phyloP scores from a whole-genome alignment of 2,797 vertebrate genomes.

The Mus caroli region DNA sequence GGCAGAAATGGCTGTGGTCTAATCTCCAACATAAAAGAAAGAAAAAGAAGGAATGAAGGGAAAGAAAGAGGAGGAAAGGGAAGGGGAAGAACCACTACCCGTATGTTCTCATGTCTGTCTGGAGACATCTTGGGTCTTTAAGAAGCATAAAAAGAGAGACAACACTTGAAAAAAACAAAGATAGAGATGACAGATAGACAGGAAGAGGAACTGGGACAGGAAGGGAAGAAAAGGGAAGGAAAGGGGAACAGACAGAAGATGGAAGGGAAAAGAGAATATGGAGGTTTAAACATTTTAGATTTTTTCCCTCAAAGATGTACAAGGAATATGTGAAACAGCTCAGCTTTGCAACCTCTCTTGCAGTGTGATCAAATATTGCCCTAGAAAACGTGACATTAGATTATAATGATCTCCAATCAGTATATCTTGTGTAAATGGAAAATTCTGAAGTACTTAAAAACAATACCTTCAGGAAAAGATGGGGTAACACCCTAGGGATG shows the following conservation, averaged over 20 bases:
- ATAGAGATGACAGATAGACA: no score
- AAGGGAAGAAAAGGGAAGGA: no score
- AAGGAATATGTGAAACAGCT: not conserved
- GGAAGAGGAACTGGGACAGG: not conserved
- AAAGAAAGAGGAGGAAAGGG: not conserved
- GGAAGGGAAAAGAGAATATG: not conserved
- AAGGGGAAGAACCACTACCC: not conserved
- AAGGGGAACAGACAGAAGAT: no score
- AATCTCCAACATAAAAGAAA: not conserved
- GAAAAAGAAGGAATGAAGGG: not conserved
- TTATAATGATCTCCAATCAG: not conserved
- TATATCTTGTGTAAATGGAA: not conserved
- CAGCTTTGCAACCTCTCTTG: not conserved
- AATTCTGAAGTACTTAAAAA: not conserved
- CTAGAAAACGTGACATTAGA: constrained; percentile 37
- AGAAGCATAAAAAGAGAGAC: not conserved
- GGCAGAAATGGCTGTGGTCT: not conserved
- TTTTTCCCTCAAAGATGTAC: not conserved
- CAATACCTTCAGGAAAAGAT: not conserved
- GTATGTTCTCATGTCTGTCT: not conserved
- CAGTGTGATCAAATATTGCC: not conserved
- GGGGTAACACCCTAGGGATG: not conserved
- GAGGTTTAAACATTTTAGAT: not conserved
- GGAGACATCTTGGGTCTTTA: not conserved
- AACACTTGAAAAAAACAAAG: not conserved